phyloP scores from a whole-genome alignment of 2,888 invertebrate genomes.

The Leptothorax acervorum region DNA sequence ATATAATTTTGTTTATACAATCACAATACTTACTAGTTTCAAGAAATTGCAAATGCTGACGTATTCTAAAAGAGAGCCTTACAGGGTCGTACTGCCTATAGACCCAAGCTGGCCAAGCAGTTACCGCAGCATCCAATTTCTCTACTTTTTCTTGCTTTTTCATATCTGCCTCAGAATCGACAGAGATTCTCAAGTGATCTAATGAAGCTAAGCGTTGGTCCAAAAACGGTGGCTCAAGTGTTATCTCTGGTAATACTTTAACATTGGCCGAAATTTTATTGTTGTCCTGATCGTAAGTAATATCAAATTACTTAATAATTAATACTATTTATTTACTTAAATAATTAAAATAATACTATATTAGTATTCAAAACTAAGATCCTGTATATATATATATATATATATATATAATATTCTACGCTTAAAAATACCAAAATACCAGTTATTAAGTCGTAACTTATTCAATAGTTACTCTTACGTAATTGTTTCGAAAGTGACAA shows the following conservation, averaged over 20 bases:
- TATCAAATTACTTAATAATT: not conserved
- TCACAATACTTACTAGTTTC: conserved; percentile 76
- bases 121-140: conserved; percentile 86
- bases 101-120: conserved; percentile 90
- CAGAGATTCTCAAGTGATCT: conserved; percentile 76
- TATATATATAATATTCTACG: not conserved
- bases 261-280: conserved; percentile 86
- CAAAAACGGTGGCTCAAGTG: conserved; percentile 87
- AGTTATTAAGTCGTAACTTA: not conserved
- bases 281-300: conserved; percentile 66
- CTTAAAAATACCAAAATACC: not conserved
- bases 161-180: conserved; percentile 71
- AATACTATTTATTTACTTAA: not conserved
- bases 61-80: conserved; percentile 84
- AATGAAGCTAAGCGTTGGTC: conserved; percentile 82
- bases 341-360: not conserved
- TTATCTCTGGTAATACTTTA: conserved; percentile 90
- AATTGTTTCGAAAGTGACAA: not conserved
- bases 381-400: not conserved
- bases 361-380: not conserved
- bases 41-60: conserved; percentile 79
- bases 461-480: not conserved
- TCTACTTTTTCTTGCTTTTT: conserved; percentile 79
- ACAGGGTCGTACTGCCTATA: conserved; percentile 89
- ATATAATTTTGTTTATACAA: conserved; percentile 28